Evolutionary conservation across 1,140 invertebrate genomes (phyloP), one percentile per base, ranked within the genome.

Genomic region (Lucilia sericata): DNA sequence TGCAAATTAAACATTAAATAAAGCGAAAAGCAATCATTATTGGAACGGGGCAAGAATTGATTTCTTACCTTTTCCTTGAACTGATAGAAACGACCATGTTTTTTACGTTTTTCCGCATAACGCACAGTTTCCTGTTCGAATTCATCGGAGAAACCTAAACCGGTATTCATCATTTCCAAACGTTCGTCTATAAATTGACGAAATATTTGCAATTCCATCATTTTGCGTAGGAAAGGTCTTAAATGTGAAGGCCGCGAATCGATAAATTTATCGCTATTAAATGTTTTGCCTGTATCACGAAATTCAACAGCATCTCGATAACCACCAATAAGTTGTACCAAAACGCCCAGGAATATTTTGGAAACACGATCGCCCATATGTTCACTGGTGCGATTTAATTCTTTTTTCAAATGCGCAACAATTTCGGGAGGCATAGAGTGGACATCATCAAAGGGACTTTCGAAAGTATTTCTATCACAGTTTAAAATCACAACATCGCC

Each of bases 141-240:
- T 89, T 98, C 96, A 91, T 99, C 98, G n/a, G 95, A 96, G 88
- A 97, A 97, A 0, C 97, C 96, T 65, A 95, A 92, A 2, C 97
- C 97, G 34, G 95, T 94, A 92, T 98, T 98, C 51, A 98, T 93
- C 92, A 98, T 95, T 85, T 97, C 95, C 86, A 99, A 92, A 88
- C 98, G 93, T 91, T 98, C 97, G 88, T 98, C 97, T 86, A 98
- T 97, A 92, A 99, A 99, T 93, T 98, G 97, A 89, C 97, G 96
- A 92, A 99, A 99, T 87, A 98, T 98, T 92, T 99, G 98, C 17
- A 98, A 93, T 84, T 98, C 94, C 76, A 98, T 92, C 94, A 99
- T 97, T 92, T 97, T 96, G 87, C 94, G 93, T 34, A 98, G 92
- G 92, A 98, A 98, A 2, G 96, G 95, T 89, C 97, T 96, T 93